These are phyloP conservation scores for Micromesistius poutassou DNA, from an alignment of 2,797 vertebrate genomes.

Conservation along the genomic window DNA sequence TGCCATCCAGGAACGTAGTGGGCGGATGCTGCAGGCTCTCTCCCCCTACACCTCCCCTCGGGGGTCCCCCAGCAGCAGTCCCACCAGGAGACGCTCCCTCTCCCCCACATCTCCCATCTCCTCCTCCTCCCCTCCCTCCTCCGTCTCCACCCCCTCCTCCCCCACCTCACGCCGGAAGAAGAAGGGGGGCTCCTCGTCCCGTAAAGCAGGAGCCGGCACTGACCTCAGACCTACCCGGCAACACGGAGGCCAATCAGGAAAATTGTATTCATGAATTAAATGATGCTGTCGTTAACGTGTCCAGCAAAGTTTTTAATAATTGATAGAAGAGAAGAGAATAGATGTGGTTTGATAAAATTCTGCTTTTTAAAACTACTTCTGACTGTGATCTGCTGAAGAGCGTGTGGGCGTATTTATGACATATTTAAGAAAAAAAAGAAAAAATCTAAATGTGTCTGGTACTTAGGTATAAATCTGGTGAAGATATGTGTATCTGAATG, in stretches of 20 bases:
- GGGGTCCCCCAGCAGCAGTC: slow-evolving; percentile 70
- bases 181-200: background rate
- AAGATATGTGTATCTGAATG: slow-evolving; percentile 1
- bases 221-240: background rate
- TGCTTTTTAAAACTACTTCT: background rate
- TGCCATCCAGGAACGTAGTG: slow-evolving; percentile 91
- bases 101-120: slow-evolving; percentile 78
- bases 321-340: background rate
- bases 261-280: background rate
- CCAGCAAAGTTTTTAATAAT: background rate
- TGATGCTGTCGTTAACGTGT: background rate
- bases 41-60: slow-evolving; percentile 89
- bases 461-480: background rate
- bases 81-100: slow-evolving; percentile 72
- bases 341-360: background rate
- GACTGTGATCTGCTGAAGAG: background rate
- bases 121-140: slow-evolving; percentile 53
- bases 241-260: background rate
- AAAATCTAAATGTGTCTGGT: background rate
- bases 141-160: slow-evolving; percentile 31
- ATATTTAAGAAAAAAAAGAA: background rate
- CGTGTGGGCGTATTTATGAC: background rate
- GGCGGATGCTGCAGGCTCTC: slow-evolving; percentile 91
- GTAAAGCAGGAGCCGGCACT: slow-evolving; percentile 5
- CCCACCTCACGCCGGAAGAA: slow-evolving; percentile 39